These are phyloP conservation scores for Anagrus nilaparvatae DNA, from an alignment of 1,140 invertebrate genomes.

Conservation along the genomic window DNA sequence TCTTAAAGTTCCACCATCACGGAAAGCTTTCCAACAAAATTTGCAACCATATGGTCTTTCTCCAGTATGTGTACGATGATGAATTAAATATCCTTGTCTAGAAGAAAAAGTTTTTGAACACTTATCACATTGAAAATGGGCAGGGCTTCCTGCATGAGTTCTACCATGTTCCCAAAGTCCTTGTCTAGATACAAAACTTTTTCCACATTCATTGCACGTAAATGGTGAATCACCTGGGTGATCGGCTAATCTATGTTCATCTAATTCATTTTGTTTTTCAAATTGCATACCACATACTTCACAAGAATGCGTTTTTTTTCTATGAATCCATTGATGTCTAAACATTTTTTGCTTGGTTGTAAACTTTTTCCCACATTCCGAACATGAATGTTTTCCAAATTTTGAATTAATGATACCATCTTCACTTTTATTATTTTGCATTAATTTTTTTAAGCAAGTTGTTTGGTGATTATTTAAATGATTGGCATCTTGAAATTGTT, in stretches of 20 bases:
- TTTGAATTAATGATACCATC: constrained; percentile 25
- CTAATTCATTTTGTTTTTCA: constrained; percentile 36
- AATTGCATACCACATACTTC: constrained; percentile 40
- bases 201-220: constrained; percentile 40
- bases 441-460: constrained; percentile 34
- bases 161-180: constrained; percentile 44
- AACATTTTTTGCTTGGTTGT: constrained; percentile 45
- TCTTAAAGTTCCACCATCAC: constrained; percentile 47
- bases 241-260: constrained; percentile 36
- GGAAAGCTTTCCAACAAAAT: constrained; percentile 72
- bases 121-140: constrained; percentile 47
- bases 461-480: constrained; percentile 32
- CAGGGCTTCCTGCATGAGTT: constrained; percentile 39
- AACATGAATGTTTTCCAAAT: constrained; percentile 39
- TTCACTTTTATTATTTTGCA: constrained; percentile 27
- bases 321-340: constrained; percentile 44
- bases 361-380: constrained; percentile 41
- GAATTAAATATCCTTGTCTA: constrained; percentile 60
- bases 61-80: constrained; percentile 49
- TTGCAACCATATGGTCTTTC: constrained; percentile 60
- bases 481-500: constrained; percentile 34
- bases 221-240: constrained; percentile 41
- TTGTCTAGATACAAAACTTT: constrained; percentile 40
- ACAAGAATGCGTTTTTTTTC: constrained; percentile 41
- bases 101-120: constrained; percentile 43